A percentile compares a stretch with the other conserved stretches of the same genome.
Conservation (phyloP, 1,140 invertebrate species). For the Bombus huntii region DNA sequence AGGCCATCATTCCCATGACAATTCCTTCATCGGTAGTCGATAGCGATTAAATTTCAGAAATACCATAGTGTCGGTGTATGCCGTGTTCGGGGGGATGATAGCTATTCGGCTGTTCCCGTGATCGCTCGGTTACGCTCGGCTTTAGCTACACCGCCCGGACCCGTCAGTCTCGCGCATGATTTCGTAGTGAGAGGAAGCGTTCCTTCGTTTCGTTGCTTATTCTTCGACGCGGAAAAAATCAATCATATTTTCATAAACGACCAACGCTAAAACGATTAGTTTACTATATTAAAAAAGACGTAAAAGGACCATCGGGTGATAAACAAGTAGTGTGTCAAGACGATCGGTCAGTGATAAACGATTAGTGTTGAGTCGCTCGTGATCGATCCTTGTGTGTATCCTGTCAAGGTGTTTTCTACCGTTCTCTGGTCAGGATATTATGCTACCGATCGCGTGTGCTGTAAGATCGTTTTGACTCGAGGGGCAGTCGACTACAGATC, state of each 20-base stretch:
- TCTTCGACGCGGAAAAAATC: constrained; percentile 57
- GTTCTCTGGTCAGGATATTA: constrained; percentile 51
- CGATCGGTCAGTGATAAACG: constrained; percentile 27
- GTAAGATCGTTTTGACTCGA: constrained; percentile 55
- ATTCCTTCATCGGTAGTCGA: constrained; percentile 29
- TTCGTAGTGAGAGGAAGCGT: constrained; percentile 48
- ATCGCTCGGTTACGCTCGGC: constrained; percentile 61
- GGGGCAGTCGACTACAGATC: constrained; percentile 44
- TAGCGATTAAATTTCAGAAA: constrained; percentile 49
- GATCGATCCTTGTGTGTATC: constrained; percentile 60
- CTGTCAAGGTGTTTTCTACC: constrained; percentile 57
- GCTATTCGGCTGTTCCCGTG: constrained; percentile 61
- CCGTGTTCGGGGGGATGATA: constrained; percentile 47
- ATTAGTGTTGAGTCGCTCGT: constrained; percentile 52
- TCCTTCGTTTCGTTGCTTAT: constrained; percentile 32
- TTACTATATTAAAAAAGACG: background rate
- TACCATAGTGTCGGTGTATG: background rate
- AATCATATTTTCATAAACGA: constrained; percentile 27
- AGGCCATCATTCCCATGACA: background rate
- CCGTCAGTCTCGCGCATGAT: constrained; percentile 73
- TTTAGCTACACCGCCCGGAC: constrained; percentile 69
- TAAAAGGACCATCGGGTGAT: background rate
- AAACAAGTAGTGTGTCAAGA: constrained; percentile 38
- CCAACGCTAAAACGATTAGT: background rate
- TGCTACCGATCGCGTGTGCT: constrained; percentile 56